Evolutionary conservation across 1,140 invertebrate genomes (phyloP), one percentile per base, ranked within the genome.

Genomic region (Eriosoma lanigerum): DNA sequence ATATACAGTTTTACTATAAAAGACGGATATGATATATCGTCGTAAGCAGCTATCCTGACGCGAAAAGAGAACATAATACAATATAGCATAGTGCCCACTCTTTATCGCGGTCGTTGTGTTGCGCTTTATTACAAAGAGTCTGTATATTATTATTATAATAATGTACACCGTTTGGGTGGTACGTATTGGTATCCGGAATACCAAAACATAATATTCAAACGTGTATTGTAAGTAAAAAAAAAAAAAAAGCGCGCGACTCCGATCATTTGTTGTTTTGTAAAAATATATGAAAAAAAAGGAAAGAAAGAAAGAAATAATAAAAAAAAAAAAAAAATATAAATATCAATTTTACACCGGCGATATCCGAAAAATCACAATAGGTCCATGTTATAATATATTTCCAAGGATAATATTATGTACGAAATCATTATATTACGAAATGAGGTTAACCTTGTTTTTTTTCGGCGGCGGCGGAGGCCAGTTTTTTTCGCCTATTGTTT

Each of bases 391-490:
- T 75, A 56, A 54, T 75, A 19, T 75, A 56, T 75, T 75, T 75
- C 52, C 72, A 75, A 75, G 72, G 72, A 75, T 75, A 75, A 66
- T 54, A 13, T 24, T n/a, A 75, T 32, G 52, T 44, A 75, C 50
- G 12, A 75, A 75, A 75, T 56, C 48, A 56, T 56, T 38, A 54
- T 24, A 29, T 52, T 54, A 75, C 21, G 72, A 75, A 75, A 54
- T 54, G 72, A 75, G 46, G 72, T 75, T 75, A 75, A 75, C 72
- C 72, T 75, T 75, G 72, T 75, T 75, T 56, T n/a, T 66, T 8
- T 13, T 13, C 17, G 32, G 32, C 64, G 8, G 12, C 38, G 44
- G 29, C 12, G 72, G 72, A 75, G 72, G 72, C 72, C 72, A 15
- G 72, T 75, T 66, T 66, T 66, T 66, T 75, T 19, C 10, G 24